These are phyloP conservation scores for Halcyon smyrnensis DNA, from an alignment of 2,797 vertebrate species.

Conservation along the genomic window DNA sequence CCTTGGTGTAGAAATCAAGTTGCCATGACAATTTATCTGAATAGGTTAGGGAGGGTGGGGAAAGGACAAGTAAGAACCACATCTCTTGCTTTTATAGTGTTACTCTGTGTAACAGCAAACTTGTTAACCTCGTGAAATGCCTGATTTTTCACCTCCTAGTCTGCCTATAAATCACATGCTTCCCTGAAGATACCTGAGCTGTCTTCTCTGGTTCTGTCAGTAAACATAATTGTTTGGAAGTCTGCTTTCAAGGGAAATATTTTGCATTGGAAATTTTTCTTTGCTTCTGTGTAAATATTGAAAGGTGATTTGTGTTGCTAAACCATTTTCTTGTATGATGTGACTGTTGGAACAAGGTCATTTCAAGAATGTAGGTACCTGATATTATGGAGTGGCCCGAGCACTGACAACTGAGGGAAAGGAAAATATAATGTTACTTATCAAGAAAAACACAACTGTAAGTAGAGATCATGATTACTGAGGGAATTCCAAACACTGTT, in stretches of 20 bases:
- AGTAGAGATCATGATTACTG: neutral
- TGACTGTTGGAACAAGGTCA: neutral
- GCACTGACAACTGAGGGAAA: neutral
- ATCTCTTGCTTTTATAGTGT: neutral
- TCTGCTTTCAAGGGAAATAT: neutral
- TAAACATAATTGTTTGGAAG: neutral
- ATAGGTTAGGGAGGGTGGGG: neutral
- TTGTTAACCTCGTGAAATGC: neutral
- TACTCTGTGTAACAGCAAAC: neutral
- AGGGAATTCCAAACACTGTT: neutral
- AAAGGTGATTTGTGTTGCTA: neutral
- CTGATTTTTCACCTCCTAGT: neutral
- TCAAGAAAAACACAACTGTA: neutral
- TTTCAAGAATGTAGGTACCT: neutral
- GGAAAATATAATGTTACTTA: neutral
- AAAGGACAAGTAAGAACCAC: neutral
- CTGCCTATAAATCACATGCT: neutral
- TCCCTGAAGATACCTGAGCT: neutral
- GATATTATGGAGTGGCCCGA: neutral
- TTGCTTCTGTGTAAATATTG: neutral
- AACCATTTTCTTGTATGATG: neutral
- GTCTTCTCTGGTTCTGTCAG: neutral
- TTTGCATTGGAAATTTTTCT: neutral
- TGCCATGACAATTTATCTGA: conserved; percentile 43
- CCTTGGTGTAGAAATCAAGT: conserved; percentile 4